Percentiles rank a stretch among this genome's conserved stretches.
Evolutionary conservation across 2,888 invertebrate genomes (phyloP).

Genomic region (Mongoloraphidia duomilia): DNA sequence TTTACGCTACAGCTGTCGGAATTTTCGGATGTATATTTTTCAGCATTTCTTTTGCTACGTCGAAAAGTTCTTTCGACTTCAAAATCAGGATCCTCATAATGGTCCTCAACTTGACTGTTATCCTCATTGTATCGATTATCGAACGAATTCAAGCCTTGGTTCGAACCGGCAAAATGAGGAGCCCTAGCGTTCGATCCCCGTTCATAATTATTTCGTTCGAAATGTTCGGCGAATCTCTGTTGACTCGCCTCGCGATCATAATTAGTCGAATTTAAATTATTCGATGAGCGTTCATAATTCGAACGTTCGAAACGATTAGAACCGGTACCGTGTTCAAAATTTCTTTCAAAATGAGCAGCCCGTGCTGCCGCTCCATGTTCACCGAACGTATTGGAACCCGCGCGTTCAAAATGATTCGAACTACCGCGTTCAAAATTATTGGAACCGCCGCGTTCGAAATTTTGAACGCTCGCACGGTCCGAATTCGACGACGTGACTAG

Average conservation of each 20-base stretch:
- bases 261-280: not conserved
- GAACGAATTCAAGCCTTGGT: slow-evolving; percentile 3
- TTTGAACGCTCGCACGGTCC: slow-evolving; percentile 29
- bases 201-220: slow-evolving; percentile 1
- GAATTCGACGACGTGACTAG: slow-evolving; percentile 31
- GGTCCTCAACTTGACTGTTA: slow-evolving; percentile 19
- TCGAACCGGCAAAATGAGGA: not conserved
- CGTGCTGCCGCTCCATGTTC: slow-evolving; percentile 25
- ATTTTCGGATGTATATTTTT: not conserved
- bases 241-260: slow-evolving; percentile 17
- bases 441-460: slow-evolving; percentile 11
- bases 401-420: slow-evolving; percentile 23
- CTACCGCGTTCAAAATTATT: slow-evolving; percentile 23
- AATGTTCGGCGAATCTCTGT: slow-evolving; percentile 30
- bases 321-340: slow-evolving; percentile 26
- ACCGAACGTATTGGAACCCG: slow-evolving; percentile 10
- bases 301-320: slow-evolving; percentile 4
- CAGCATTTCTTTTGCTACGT: not conserved
- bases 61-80: slow-evolving; percentile 18
- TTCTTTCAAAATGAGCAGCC: slow-evolving; percentile 29
- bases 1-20: not conserved
- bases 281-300: slow-evolving; percentile 2
- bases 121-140: slow-evolving; percentile 2
- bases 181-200: not conserved
- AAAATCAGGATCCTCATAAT: slow-evolving; percentile 32